phyloP scores from a whole-genome alignment of 2,113 vertebrate genomes.

The Progne subis region DNA sequence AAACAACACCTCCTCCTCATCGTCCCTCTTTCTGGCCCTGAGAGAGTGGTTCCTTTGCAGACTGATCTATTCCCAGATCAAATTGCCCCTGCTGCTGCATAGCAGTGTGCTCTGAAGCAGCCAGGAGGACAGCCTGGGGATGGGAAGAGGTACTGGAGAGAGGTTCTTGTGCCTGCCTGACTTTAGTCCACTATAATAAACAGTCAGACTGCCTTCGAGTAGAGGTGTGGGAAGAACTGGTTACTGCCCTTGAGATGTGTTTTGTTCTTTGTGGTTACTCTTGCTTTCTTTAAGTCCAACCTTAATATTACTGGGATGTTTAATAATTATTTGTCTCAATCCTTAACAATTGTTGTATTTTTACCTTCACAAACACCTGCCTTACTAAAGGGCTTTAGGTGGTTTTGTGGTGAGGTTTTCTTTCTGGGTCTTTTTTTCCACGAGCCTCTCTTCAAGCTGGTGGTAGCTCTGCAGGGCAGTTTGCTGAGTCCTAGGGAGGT shows the following conservation, averaged over 20 bases:
- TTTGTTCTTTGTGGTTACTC: neutral
- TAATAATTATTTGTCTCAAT: neutral
- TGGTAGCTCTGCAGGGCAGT: neutral
- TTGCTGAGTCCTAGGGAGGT: neutral
- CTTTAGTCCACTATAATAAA: neutral
- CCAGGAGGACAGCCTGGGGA: neutral
- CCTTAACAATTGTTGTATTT: neutral
- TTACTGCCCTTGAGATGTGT: neutral
- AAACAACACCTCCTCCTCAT: neutral
- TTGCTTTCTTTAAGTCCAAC: neutral
- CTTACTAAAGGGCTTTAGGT: neutral
- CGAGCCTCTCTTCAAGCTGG: neutral
- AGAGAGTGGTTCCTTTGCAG: neutral
- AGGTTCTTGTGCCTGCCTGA: neutral
- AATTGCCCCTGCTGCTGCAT: neutral
- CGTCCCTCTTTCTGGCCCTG: neutral
- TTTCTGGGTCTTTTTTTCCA: neutral
- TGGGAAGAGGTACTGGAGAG: neutral
- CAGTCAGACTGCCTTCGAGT: neutral
- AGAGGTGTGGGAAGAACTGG: neutral
- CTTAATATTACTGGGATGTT: neutral
- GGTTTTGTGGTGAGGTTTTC: neutral
- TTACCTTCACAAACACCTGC: neutral
- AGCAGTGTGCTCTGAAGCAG: neutral
- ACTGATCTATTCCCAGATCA: neutral